Evolutionary conservation across 1,140 invertebrate species (phyloP), one percentile per base, ranked within the genome.

Genomic region (Tetramorium alpestre): DNA sequence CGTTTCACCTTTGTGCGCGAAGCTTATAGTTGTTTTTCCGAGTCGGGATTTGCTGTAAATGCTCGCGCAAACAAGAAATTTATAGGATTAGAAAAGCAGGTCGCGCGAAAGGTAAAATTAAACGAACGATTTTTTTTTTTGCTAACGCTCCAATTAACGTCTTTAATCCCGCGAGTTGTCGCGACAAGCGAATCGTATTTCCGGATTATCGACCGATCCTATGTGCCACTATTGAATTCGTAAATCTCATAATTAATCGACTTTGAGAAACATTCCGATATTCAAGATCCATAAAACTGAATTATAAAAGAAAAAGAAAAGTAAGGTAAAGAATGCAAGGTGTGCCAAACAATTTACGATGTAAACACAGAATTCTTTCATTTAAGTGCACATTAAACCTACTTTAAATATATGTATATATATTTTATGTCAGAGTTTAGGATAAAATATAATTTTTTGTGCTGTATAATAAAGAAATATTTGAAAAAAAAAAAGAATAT

Each of bases 41-140:
- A 54, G 11, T 33, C 22, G 25, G 11, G 38, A 81, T 81, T 84
- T 62, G 67, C 25, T 18, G n/a, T 75, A 84, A 84, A 84, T 33
- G 13, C 3, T 41, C 18, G 25, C 13, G 22, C n/a, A 49, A 60
- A 22, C 6, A 75, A 62, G 69, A 84, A 73, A 75, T 84, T 73
- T 84, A 73, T 73, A 75, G 44, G 69, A 49, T 84, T 73, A 73
- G 80, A 62, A 84, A 84, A 84, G 80, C 69, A 75, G 80, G 80
- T 84, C 80, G 69, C 47, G 54, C 41, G 54, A 73, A 13, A 84
- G 13, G 28, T 84, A 84, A 49, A 84, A 75, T 84, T 60, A 84
- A 84, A 75, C 54, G 69, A 2, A 75, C 41, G n/a, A 60, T 56
- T 75, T 84, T 22, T 22, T 22, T 22, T 73, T 84, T 84, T n/a